Percentiles rank a stretch among this genome's conserved stretches.
Evolutionary conservation across 2,888 invertebrate species (phyloP).

Genomic region (Gymnoscelis rufifasciata): DNA sequence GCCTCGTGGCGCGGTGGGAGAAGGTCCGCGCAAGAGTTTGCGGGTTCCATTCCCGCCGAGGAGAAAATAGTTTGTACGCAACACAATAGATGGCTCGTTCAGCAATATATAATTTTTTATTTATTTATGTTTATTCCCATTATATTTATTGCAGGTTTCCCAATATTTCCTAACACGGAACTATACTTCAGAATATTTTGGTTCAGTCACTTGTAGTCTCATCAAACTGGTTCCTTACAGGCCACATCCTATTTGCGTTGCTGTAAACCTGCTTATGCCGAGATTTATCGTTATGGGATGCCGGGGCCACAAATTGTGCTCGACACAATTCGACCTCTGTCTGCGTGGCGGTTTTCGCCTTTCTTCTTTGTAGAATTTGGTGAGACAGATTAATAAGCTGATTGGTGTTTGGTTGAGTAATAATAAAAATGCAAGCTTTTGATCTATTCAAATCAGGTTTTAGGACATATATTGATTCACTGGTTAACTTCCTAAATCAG

Average conservation of each 20-base stretch:
- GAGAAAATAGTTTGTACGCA: no score
- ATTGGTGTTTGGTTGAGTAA: neutral
- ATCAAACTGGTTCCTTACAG: constrained; percentile 7
- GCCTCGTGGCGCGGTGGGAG: no score
- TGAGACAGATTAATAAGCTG: neutral
- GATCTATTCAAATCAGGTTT: no score
- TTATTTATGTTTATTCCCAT: no score
- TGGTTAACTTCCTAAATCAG: no score
- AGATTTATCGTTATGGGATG: constrained; percentile 65
- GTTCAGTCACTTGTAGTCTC: neutral
- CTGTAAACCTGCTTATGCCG: constrained; percentile 62
- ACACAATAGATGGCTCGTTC: no score
- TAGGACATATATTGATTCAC: no score
- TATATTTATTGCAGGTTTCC: no score
- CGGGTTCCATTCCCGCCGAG: no score
- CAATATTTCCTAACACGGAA: no score
- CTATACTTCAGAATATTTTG: neutral
- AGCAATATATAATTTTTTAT: no score
- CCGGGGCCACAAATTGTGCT: constrained; percentile 45
- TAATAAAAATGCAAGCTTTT: neutral
- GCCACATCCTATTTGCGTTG: constrained; percentile 55
- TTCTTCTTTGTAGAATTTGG: constrained; percentile 4
- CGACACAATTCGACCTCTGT: constrained; percentile 23
- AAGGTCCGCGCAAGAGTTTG: no score
- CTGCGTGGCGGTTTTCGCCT: constrained; percentile 17